phyloP scores from a whole-genome alignment of 2,888 invertebrate species.

The Andrena praecox region DNA sequence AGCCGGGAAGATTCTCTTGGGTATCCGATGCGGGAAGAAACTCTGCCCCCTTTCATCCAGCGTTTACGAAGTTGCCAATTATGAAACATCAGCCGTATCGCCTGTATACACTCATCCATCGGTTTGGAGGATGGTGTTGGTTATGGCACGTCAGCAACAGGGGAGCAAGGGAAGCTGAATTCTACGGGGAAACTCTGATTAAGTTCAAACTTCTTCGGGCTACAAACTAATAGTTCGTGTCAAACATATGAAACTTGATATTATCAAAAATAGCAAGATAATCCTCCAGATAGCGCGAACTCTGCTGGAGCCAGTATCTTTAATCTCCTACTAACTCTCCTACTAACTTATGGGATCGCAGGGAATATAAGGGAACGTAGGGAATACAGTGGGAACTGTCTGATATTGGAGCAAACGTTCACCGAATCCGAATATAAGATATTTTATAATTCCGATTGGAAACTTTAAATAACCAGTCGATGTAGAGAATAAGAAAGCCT shows the following conservation, averaged over 20 bases:
- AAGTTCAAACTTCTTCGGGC: slow-evolving; percentile 8
- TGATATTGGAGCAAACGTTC: no score
- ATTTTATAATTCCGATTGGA: no score
- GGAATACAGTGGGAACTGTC: no score
- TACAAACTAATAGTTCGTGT: neutral
- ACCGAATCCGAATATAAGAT: no score
- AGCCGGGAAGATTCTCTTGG: neutral
- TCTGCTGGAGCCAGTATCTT: neutral
- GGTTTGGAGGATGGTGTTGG: slow-evolving; percentile 1
- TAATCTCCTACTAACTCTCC: neutral
- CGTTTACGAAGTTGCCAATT: neutral
- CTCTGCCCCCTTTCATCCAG: neutral
- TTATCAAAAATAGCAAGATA: neutral
- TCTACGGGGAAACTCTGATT: neutral
- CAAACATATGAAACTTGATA: neutral
- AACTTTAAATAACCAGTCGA: no score
- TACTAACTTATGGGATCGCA: no score
- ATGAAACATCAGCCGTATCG: neutral
- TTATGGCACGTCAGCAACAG: neutral
- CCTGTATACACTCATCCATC: neutral
- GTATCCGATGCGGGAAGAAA: no score
- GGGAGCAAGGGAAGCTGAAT: neutral
- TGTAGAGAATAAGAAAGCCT: no score
- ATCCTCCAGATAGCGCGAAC: neutral
- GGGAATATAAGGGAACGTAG: no score